Evolutionary conservation across 1,140 invertebrate genomes (phyloP), one percentile per base, ranked within the genome.

Genomic region (Cyclargus thomasi): DNA sequence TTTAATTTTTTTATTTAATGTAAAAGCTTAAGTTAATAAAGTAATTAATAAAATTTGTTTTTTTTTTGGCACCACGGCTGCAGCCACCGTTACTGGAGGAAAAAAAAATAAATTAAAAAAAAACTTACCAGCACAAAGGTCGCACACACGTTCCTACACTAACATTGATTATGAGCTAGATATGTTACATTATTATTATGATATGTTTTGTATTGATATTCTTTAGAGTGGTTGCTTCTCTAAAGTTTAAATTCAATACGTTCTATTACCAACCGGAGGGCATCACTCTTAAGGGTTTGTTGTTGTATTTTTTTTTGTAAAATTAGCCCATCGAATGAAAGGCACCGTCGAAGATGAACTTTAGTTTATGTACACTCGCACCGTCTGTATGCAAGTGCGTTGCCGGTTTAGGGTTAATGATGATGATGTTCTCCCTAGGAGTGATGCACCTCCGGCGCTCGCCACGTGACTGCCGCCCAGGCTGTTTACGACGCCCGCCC

Each of bases 141-240:
- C 1, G 17, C 17, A 57, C 17, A 20, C 55, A 57, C 55, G 17
- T 18, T 57, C 7, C 55, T 20, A 20, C 55, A 57, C 55, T 57
- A 57, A 78, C 75, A 77, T 76, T 80, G 84, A 83, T 84, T 84
- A 76, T 70, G 63, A 74, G 70, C 69, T 71, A 84, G 83, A 87
- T 88, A 88, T 86, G 83, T 75, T 82, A 80, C 69, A 76, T 81
- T 79, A 76, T 81, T 79, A 76, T 64, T 81, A 82, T 89, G 86
- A 89, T 89, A 89, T 89, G 86, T 86, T 81, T 76, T 80, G 83
- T 80, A 85, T 79, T 83, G 86, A 89, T 89, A 89, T 89, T 89
- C 86, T 82, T 89, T 85, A 86, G 85, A 86, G 77, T 86, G 76
- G 85, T 89, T 89, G 81, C 77, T 83, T 76, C 77, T 77, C 78